Conservation (phyloP, 2,888 invertebrate genomes). For the Phengaris alcon region DNA sequence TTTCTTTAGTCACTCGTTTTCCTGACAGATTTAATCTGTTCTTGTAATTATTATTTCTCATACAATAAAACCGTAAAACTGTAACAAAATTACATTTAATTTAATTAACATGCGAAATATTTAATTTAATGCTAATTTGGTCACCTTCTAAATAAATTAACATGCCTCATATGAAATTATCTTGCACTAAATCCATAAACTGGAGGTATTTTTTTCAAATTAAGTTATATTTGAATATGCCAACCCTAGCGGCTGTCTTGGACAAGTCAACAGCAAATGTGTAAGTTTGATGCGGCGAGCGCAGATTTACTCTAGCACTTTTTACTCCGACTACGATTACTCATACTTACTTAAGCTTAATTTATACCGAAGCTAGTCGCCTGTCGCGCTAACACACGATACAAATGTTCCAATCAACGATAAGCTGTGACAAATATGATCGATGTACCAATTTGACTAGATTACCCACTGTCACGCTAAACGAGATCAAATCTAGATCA, state of each 20-base stretch:
- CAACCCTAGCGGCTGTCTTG: slow-evolving; percentile 28
- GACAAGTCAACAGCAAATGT: slow-evolving; percentile 76
- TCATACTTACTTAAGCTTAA: slow-evolving; percentile 40
- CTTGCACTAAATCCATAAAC: neutral
- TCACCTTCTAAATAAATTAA: no score
- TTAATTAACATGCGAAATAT: no score
- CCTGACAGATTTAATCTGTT: no score
- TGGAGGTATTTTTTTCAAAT: neutral
- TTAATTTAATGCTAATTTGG: no score
- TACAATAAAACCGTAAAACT: no score
- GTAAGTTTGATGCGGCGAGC: slow-evolving; percentile 55
- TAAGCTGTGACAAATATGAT: slow-evolving; percentile 38
- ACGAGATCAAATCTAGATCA: slow-evolving; percentile 1
- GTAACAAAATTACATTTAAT: no score
- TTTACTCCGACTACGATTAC: slow-evolving; percentile 49
- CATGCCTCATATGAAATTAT: no score
- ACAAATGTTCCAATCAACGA: slow-evolving; percentile 41
- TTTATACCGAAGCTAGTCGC: slow-evolving; percentile 41
- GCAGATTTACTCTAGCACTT: slow-evolving; percentile 64
- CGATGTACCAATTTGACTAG: slow-evolving; percentile 36
- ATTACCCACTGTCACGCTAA: slow-evolving; percentile 30
- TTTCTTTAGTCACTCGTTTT: no score
- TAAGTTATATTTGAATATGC: neutral
- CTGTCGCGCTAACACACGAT: slow-evolving; percentile 39
- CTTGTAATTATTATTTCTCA: no score